Base-by-base conservation (phyloP, 1,140 invertebrate genomes). In the Prorops nasuta region DNA sequence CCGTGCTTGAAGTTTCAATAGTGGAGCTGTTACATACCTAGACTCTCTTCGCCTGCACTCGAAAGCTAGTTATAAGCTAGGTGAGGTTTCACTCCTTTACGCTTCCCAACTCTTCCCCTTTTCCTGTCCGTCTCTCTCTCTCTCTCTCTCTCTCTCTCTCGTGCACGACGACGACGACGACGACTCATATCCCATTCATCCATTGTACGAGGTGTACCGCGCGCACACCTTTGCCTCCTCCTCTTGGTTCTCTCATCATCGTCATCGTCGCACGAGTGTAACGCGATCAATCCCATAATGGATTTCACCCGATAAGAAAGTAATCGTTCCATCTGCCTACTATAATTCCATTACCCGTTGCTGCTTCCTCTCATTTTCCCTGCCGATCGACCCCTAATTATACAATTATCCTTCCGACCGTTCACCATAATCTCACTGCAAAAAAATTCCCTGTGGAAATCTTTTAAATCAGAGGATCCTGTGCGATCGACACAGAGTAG, bases 1-100 rank as follows among this genome's bases (percentile, higher is more conserved):
- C 57, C 53, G 51, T 54, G 62, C 63, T 60, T 67, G 59, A 69
- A 68, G 63, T 68, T 71, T 68, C 65, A 68, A 71, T 71, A 69
- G 69, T 68, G 61, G 63, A 64, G 51, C 63, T 65, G 66, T 66
- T 69, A 66, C 53, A 61, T 28, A 28, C 10, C 4, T 28, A 28
- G 4, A 28, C n/a, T n/a, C n/a, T n/a, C n/a, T n/a, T n/a, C 10
- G 10, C 10, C 4, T 28, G 24, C 10, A 28, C 10, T 28, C 24
- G 4, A 4, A 10, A 28, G 24, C 10, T 28, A 28, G 24, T 10
- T 6, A 28, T 10, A n/a, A n/a, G n/a, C n/a, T n/a, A n/a, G n/a
- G n/a, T n/a, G n/a, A n/a, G n/a, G n/a, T n/a, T n/a, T n/a, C n/a
- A n/a, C n/a, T n/a, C n/a, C n/a, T n/a, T n/a, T n/a, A n/a, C n/a